Conservation (phyloP, 2,113 vertebrate species). For the Emydocephalus ijimae region DNA sequence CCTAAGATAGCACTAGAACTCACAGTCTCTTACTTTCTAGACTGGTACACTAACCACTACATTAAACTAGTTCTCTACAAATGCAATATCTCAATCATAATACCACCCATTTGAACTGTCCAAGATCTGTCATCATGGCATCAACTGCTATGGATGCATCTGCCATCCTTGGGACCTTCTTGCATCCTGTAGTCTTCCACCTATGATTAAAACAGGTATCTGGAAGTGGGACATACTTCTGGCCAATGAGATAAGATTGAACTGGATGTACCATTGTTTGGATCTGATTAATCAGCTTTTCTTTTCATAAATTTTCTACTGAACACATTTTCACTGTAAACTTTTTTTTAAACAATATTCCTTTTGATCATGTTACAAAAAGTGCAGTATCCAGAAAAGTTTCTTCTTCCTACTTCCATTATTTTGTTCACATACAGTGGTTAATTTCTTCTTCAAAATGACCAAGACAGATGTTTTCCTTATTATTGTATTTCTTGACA, state of each 20-base stretch:
- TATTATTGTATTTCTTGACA: background rate
- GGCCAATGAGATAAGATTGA: background rate
- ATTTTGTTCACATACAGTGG: background rate
- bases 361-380: background rate
- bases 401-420: no score
- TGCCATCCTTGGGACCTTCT: background rate
- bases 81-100: background rate
- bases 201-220: background rate
- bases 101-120: background rate
- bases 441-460: constrained; percentile 8
- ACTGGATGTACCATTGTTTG: background rate
- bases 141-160: background rate
- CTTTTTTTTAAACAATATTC: background rate
- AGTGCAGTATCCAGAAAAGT: background rate
- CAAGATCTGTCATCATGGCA: background rate
- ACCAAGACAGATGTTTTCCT: constrained; percentile 13
- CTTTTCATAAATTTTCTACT: background rate
- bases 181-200: background rate
- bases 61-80: background rate
- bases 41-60: background rate
- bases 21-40: background rate
- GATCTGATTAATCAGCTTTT: background rate
- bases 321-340: background rate
- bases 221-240: background rate
- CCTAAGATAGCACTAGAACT: background rate